Percentiles rank a stretch among this genome's conserved stretches.
Conservation (phyloP, 2,888 invertebrate genomes). For the Noctua janthina region DNA sequence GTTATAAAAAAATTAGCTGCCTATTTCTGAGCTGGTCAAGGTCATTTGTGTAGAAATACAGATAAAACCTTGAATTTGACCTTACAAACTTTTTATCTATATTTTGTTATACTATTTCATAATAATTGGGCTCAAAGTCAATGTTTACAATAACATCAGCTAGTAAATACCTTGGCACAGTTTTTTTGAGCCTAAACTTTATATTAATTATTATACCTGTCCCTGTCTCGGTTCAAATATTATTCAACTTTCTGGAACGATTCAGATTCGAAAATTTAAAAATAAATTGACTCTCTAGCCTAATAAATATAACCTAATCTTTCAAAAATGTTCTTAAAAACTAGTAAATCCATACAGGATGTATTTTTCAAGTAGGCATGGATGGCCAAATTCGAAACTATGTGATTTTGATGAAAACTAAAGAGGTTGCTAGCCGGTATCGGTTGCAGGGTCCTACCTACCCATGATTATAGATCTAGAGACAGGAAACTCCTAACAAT, state of each 20-base stretch:
- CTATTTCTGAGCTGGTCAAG: conserved; percentile 31
- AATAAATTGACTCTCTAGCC: too few species aligned
- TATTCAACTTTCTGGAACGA: not conserved
- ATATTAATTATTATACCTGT: not conserved
- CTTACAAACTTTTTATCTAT: conserved; percentile 46
- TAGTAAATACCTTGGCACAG: conserved; percentile 34
- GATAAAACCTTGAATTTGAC: conserved; percentile 51
- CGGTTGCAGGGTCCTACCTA: too few species aligned
- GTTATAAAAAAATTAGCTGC: conserved; percentile 10
- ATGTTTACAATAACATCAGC: conserved; percentile 28
- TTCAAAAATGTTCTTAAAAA: too few species aligned
- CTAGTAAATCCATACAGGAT: too few species aligned
- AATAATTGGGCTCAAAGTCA: conserved; percentile 1
- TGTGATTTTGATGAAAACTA: too few species aligned
- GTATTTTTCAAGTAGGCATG: too few species aligned
- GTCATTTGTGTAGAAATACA: conserved; percentile 30
- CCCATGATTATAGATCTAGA: too few species aligned
- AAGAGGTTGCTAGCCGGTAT: too few species aligned
- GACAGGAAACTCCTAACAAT: too few species aligned
- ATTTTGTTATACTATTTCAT: conserved; percentile 9
- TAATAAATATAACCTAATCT: too few species aligned
- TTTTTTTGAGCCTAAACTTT: not conserved
- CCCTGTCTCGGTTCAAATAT: not conserved
- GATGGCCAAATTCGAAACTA: too few species aligned
- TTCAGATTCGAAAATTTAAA: too few species aligned